These are phyloP conservation scores for Magallana gigas DNA, from an alignment of 1,140 invertebrate genomes.

Conservation along the genomic window DNA sequence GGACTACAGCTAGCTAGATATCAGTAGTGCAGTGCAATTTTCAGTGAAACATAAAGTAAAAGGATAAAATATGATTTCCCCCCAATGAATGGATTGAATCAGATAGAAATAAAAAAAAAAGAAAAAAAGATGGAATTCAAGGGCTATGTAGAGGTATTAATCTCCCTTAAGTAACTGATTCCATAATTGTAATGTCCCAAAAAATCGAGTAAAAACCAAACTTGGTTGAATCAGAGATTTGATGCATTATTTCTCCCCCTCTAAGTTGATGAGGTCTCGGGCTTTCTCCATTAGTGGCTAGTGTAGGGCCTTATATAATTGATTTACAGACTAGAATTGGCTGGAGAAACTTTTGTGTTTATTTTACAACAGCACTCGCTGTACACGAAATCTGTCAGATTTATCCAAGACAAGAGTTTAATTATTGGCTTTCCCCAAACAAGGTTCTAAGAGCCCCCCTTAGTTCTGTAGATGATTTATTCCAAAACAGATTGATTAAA, in stretches of 20 bases:
- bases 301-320: not conserved
- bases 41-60: no score
- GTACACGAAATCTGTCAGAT: not conserved
- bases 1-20: no score
- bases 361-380: not conserved
- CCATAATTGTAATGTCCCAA: not conserved
- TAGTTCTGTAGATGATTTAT: not conserved
- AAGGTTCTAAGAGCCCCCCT: slow-evolving; percentile 4
- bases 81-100: no score
- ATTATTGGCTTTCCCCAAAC: slow-evolving; percentile 8
- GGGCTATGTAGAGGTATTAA: no score
- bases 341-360: not conserved
- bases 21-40: no score
- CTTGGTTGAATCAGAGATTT: not conserved
- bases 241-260: not conserved
- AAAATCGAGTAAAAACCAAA: not conserved
- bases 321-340: not conserved
- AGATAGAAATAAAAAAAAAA: no score
- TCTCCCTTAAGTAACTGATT: not conserved
- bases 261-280: not conserved
- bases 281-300: not conserved
- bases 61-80: no score
- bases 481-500: not conserved
- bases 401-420: not conserved
- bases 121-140: no score